These are phyloP conservation scores for Xiphophorus maculatus DNA, from an alignment of 2,113 vertebrate genomes.

Conservation along the genomic window DNA sequence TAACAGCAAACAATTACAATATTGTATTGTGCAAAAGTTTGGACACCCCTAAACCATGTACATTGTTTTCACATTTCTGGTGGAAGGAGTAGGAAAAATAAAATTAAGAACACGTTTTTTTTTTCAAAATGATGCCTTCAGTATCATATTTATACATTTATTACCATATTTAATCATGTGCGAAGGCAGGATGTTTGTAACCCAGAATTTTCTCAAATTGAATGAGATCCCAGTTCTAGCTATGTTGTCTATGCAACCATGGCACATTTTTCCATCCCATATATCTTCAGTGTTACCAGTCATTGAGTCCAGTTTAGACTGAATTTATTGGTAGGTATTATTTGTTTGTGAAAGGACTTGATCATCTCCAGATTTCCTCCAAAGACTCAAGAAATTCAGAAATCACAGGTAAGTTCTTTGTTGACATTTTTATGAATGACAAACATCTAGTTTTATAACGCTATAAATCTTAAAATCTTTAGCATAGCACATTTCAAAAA, in stretches of 20 bases:
- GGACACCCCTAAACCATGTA: background rate
- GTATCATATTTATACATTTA: too few relatives aligned
- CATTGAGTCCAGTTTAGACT: too few relatives aligned
- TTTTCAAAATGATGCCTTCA: background rate
- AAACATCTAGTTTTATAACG: too few relatives aligned
- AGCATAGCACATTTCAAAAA: too few relatives aligned
- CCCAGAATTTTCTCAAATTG: background rate
- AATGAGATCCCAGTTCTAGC: too few relatives aligned
- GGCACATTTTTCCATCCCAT: too few relatives aligned
- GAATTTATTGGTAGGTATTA: too few relatives aligned
- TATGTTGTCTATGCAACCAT: too few relatives aligned
- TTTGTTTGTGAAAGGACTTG: background rate
- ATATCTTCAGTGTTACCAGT: too few relatives aligned
- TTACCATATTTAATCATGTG: background rate
- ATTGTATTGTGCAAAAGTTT: background rate
- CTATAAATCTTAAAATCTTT: too few relatives aligned
- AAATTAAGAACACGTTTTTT: background rate
- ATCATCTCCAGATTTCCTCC: background rate
- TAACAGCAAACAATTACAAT: background rate
- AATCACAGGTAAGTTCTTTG: conserved; percentile 2
- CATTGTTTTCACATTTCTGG: background rate
- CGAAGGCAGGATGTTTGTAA: background rate
- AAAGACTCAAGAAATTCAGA: background rate
- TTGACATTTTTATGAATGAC: background rate
- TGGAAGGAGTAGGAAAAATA: background rate